Evolutionary conservation across 1,140 invertebrate species (phyloP), one percentile per base, ranked within the genome.

Genomic region (Drosophila albomicans): DNA sequence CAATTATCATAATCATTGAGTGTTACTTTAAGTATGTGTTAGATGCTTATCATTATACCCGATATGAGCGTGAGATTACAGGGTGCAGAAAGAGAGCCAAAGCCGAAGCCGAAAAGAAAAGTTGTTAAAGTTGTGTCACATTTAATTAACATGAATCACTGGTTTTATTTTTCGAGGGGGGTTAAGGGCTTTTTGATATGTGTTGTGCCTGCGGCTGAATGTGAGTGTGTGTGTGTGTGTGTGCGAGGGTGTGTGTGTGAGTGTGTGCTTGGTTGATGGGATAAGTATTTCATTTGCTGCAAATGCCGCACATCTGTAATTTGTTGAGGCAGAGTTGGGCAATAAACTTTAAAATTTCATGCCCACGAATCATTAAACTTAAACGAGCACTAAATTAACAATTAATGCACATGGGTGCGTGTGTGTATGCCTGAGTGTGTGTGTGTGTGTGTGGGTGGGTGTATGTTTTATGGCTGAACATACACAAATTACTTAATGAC

Each of bases 131-230:
- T 82, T 82, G 78, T 87, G 77, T 67, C 77, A 84, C 82, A 87
- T 87, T 87, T 87, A 87, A 87, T 87, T 88, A 87, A 87, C 82
- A 88, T 88, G 84, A 88, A 82, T 88, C 82, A 82, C 74, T 79
- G 56, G 79, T 45, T 79, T 61, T 41, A 78, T 52, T 49, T 66
- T 45, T 5, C 28, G 15, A 71, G n/a, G 16, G 30, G 20, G n/a
- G 16, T 2, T 3, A 10, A 38, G 7, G 16, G 8, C 8, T 20
- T 35, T 16, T 43, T 13, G 5, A 7, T 8, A 43, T 43, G 28
- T 16, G 32, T 32, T 15, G 11, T 41, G 25, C 52, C 38, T 45
- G 46, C 8, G n/a, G 20, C 15, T 38, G 13, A 11, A 2, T n/a
- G 3, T 15, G 7, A 3, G 8, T 41, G n/a, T 30, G 69, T 25